These are phyloP conservation scores for Limnodromus scolopaceus DNA, from an alignment of 2,797 vertebrate species.

Conservation along the genomic window DNA sequence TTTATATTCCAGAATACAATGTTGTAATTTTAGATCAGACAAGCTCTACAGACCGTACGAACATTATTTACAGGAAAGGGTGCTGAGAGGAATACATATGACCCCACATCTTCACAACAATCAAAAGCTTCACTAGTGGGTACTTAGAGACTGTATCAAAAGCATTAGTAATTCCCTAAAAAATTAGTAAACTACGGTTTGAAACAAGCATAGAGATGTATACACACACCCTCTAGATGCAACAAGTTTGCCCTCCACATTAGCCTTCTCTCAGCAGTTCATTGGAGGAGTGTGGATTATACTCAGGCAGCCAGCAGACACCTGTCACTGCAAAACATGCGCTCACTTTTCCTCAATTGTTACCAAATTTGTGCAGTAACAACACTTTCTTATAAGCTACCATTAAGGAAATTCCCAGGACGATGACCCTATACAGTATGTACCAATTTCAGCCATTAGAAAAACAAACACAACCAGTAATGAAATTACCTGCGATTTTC, in stretches of 20 bases:
- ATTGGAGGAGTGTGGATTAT: background rate
- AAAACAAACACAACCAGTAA: background rate
- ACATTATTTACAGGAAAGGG: background rate
- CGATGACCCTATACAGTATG: background rate
- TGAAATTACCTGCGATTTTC: background rate
- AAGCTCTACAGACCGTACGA: background rate
- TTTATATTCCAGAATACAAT: background rate
- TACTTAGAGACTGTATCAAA: background rate
- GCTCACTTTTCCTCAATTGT: background rate
- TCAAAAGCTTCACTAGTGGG: background rate
- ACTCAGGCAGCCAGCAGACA: background rate
- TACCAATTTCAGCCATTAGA: background rate
- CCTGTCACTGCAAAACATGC: background rate
- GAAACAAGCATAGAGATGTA: background rate
- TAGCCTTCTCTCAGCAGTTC: background rate
- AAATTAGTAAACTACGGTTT: background rate
- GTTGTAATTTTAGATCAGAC: background rate
- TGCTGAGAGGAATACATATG: background rate
- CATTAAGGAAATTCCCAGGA: background rate
- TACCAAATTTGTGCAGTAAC: background rate
- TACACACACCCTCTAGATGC: fast-evolving
- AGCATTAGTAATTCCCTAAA: background rate
- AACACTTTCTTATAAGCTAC: background rate
- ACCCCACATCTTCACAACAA: background rate
- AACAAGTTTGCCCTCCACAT: background rate